Percentiles rank a stretch among this genome's conserved stretches.
Conservation (phyloP, 2,113 vertebrate species). For the Condylura cristata region DNA sequence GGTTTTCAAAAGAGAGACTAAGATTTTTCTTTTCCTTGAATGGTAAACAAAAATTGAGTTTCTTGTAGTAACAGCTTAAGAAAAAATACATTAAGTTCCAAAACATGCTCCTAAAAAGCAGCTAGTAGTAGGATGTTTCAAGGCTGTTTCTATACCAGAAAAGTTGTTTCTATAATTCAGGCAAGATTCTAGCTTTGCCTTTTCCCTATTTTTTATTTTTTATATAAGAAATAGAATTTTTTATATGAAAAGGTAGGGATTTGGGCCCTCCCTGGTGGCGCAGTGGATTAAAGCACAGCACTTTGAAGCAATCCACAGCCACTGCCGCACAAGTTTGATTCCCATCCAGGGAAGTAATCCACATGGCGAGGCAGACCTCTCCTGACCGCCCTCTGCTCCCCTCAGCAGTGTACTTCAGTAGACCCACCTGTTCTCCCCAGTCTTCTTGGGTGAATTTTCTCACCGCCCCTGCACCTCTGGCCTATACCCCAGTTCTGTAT, state of each 20-base stretch:
- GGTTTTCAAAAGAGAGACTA: not conserved
- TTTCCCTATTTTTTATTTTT: not conserved
- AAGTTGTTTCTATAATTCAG: slow-evolving; percentile 32
- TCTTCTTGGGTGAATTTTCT: too few relatives aligned
- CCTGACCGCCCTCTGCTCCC: too few relatives aligned
- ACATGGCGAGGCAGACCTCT: too few relatives aligned
- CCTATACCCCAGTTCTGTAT: too few relatives aligned
- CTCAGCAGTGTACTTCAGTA: too few relatives aligned
- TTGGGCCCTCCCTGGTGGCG: too few relatives aligned
- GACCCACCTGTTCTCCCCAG: too few relatives aligned
- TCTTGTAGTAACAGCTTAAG: not conserved
- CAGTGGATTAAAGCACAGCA: too few relatives aligned
- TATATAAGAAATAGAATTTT: slow-evolving; percentile 36
- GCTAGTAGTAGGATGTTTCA: not conserved
- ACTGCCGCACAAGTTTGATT: too few relatives aligned
- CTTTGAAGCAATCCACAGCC: too few relatives aligned
- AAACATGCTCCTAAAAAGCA: slow-evolving; percentile 23
- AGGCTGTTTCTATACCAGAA: not conserved
- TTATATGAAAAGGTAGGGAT: not conserved
- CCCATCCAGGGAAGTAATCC: too few relatives aligned
- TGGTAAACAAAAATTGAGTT: slow-evolving; percentile 29
- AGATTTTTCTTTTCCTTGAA: not conserved
- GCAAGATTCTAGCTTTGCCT: slow-evolving; percentile 31
- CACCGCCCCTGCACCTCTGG: too few relatives aligned
- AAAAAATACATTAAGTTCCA: not conserved